A percentile compares a stretch with the other conserved stretches of the same genome.
Conservation (phyloP, 2,113 vertebrate species). For the Protomyctophum bolini region DNA sequence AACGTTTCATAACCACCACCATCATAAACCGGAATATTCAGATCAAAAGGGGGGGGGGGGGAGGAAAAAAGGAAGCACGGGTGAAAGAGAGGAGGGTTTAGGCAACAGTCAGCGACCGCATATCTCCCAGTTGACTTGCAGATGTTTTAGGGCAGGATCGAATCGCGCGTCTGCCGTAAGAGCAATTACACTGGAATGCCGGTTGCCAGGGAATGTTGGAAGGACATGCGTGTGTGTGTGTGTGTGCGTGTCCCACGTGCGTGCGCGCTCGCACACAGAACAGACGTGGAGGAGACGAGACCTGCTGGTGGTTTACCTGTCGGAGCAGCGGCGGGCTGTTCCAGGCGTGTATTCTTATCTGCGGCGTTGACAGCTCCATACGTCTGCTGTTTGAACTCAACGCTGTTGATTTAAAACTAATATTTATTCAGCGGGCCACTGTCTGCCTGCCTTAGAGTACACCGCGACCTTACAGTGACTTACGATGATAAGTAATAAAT, state of each 20-base stretch:
- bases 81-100: slow-evolving; percentile 23
- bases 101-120: slow-evolving; percentile 9
- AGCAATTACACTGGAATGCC: slow-evolving; percentile 52
- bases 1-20: slow-evolving; percentile 1
- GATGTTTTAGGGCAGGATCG: slow-evolving; percentile 31
- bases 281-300: no score
- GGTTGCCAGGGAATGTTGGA: slow-evolving; percentile 20
- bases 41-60: neutral
- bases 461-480: no score
- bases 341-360: no score
- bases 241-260: slow-evolving; percentile 13
- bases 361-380: no score
- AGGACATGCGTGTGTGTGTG: slow-evolving; percentile 18
- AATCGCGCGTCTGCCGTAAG: neutral
- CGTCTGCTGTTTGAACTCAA: no score
- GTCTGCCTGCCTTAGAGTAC: no score
- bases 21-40: neutral
- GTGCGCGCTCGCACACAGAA: slow-evolving; percentile 1
- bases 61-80: slow-evolving; percentile 7
- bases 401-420: no score
- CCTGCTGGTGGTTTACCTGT: no score
- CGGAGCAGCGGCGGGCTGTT: no score
- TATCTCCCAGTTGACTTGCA: slow-evolving; percentile 40
- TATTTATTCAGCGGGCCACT: no score
- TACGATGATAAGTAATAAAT: no score